Percentiles rank a stretch among this genome's conserved stretches.
phyloP scores from a whole-genome alignment of 2,888 invertebrate species.

The Fragum sueziense region DNA sequence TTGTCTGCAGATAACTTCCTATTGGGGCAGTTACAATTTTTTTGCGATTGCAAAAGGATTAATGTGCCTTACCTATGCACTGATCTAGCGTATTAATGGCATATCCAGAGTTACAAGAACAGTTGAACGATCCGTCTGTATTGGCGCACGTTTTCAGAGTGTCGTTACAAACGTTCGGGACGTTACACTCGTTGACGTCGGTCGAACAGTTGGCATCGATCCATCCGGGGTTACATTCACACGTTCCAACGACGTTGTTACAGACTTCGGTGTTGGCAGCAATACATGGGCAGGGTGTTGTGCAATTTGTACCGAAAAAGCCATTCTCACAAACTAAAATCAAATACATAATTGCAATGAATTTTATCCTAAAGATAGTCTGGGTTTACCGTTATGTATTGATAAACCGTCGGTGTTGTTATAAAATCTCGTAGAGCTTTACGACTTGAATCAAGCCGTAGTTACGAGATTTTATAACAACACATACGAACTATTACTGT shows the following conservation, averaged over 20 bases:
- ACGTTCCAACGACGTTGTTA: slow-evolving; percentile 47
- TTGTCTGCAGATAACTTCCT: too few relatives aligned
- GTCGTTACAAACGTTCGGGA: slow-evolving; percentile 38
- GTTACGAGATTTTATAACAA: too few relatives aligned
- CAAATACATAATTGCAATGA: too few relatives aligned
- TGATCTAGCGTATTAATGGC: slow-evolving; percentile 22
- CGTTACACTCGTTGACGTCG: slow-evolving; percentile 55
- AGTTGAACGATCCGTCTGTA: slow-evolving; percentile 46
- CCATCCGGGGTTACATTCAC: slow-evolving; percentile 56
- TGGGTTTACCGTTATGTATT: too few relatives aligned
- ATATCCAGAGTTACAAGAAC: slow-evolving; percentile 53
- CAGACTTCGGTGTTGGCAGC: slow-evolving; percentile 46
- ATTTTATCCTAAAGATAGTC: too few relatives aligned
- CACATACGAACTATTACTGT: too few relatives aligned
- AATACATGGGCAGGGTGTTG: slow-evolving; percentile 33
- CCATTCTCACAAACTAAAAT: slow-evolving; percentile 13
- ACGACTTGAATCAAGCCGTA: too few relatives aligned
- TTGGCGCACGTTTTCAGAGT: slow-evolving; percentile 45
- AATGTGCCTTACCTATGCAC: slow-evolving; percentile 52
- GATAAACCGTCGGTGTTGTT: too few relatives aligned
- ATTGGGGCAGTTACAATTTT: too few relatives aligned
- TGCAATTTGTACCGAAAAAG: slow-evolving; percentile 10
- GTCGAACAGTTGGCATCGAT: slow-evolving; percentile 41
- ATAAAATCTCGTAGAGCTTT: too few relatives aligned
- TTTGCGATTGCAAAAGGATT: too few relatives aligned